Evolutionary conservation across 2,797 vertebrate genomes (phyloP).

Genomic region (Arvicola amphibius): DNA sequence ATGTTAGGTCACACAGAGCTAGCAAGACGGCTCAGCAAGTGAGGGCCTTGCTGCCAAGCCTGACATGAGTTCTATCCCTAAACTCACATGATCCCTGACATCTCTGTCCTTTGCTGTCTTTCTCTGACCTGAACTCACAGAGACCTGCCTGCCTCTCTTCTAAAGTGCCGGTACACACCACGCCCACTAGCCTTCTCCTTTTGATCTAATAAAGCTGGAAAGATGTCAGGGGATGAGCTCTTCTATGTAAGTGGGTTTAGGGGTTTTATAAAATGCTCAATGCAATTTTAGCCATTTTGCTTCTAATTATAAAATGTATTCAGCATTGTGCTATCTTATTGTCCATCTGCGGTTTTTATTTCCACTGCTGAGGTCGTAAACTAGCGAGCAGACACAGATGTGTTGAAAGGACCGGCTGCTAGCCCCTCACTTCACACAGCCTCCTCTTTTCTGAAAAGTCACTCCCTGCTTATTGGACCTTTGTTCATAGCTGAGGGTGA

Average conservation of each 20-base stretch:
- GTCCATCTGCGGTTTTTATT: slow-evolving; percentile 2
- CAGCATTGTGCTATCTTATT: neutral
- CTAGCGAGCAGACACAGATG: neutral
- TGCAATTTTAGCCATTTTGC: slow-evolving; percentile 58
- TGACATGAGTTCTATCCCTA: neutral
- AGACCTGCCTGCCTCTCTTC: neutral
- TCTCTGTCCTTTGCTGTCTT: neutral
- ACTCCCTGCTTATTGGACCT: neutral
- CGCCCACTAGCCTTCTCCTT: neutral
- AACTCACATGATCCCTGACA: neutral
- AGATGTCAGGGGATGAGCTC: slow-evolving; percentile 2
- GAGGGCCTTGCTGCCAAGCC: neutral
- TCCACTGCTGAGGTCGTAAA: slow-evolving; percentile 1
- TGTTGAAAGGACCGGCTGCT: neutral
- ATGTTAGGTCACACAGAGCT: neutral
- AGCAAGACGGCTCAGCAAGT: neutral
- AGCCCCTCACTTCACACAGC: neutral
- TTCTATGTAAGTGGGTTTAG: neutral
- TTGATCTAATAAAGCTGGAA: slow-evolving; percentile 19
- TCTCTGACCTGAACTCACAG: neutral
- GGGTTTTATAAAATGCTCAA: slow-evolving; percentile 33
- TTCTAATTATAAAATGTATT: slow-evolving; percentile 12
- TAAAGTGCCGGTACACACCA: neutral
- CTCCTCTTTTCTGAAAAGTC: neutral
- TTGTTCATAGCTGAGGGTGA: neutral